Evolutionary conservation across 1,140 invertebrate genomes (phyloP).

Genomic region (Charaxes varanes): DNA sequence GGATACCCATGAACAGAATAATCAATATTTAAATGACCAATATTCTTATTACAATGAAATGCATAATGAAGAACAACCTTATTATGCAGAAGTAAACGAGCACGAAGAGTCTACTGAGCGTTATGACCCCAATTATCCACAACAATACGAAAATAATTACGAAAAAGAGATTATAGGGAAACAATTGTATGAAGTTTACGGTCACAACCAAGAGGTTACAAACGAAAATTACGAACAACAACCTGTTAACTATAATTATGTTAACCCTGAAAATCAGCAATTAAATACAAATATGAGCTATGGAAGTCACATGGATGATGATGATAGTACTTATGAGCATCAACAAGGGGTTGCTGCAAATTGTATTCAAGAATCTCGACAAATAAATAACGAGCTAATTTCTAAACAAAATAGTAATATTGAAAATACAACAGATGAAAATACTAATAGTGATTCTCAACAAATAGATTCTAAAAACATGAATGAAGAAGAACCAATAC

Average conservation of each 20-base stretch:
- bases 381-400: no score
- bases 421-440: constrained; percentile 3
- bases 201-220: constrained; percentile 1
- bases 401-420: constrained; percentile 4
- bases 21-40: constrained; percentile 33
- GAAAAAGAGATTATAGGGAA: constrained; percentile 25
- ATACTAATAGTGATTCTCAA: constrained; percentile 12
- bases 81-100: constrained; percentile 38
- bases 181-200: no score
- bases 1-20: constrained; percentile 22
- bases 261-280: constrained; percentile 13
- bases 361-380: no score
- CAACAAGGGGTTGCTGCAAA: no score
- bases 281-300: constrained; percentile 1
- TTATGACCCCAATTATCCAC: constrained; percentile 49
- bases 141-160: constrained; percentile 37
- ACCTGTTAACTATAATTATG: neutral
- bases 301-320: no score
- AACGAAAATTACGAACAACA: constrained; percentile 6
- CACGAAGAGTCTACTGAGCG: constrained; percentile 38
- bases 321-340: no score
- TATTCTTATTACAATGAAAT: constrained; percentile 39
- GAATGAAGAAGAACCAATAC: constrained; percentile 9
- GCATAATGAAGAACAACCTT: constrained; percentile 33
- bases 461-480: constrained; percentile 4